phyloP scores from a whole-genome alignment of 2,797 vertebrate species.

The Chelon auratus region DNA sequence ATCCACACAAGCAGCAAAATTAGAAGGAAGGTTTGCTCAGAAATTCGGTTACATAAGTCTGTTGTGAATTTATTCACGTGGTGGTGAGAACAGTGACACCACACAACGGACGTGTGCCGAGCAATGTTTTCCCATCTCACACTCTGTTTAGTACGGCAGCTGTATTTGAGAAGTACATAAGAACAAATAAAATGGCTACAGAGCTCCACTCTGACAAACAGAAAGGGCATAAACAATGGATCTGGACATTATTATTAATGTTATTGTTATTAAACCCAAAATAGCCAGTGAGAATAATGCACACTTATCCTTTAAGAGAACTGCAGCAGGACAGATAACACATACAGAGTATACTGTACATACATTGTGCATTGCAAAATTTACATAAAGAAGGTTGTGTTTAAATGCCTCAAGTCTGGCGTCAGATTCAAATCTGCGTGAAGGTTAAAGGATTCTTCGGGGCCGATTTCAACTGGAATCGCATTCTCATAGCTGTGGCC shows the following conservation, averaged over 20 bases:
- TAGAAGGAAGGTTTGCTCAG: conserved; percentile 14
- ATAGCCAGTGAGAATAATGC: background rate
- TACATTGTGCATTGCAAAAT: background rate
- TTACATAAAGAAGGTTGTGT: background rate
- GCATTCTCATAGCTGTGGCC: background rate
- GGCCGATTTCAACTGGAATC: background rate
- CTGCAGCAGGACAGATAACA: background rate
- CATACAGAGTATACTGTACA: background rate
- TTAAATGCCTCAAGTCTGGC: background rate
- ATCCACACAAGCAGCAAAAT: background rate
- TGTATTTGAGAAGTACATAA: background rate
- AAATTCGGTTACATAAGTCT: conserved; percentile 9
- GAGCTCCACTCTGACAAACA: background rate
- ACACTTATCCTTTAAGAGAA: background rate
- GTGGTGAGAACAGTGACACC: conserved; percentile 17
- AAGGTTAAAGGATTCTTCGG: background rate
- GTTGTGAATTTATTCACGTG: conserved; percentile 20
- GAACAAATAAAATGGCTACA: background rate
- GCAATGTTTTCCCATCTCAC: background rate
- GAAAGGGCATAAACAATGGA: background rate
- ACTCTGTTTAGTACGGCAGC: background rate
- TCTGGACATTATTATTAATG: too few relatives aligned
- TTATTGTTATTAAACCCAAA: conserved; percentile 8
- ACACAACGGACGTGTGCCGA: background rate
- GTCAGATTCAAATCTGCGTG: background rate